Evolutionary conservation across 1,140 invertebrate species (phyloP).

Genomic region (Paramacrobiotus metropolitanus): DNA sequence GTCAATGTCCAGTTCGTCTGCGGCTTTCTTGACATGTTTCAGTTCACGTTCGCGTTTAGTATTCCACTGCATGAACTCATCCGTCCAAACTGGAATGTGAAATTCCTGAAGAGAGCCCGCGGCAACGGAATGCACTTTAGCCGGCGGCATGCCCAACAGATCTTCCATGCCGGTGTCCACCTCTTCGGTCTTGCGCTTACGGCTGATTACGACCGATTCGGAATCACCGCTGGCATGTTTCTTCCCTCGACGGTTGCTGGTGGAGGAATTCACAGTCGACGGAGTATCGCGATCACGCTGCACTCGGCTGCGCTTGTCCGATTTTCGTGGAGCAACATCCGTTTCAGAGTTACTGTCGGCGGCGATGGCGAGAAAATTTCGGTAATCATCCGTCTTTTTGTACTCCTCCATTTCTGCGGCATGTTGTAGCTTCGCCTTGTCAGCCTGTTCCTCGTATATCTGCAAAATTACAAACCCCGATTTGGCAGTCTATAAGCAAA

Average conservation of each 20-base stretch:
- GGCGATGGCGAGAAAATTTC: not conserved
- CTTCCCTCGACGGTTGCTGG: not conserved
- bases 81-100: not conserved
- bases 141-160: not conserved
- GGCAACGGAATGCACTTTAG: not conserved
- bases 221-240: not conserved
- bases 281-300: not conserved
- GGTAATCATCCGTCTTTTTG: not conserved
- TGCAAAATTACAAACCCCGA: not conserved
- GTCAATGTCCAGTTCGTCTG: not conserved
- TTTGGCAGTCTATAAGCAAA: constrained; percentile 6
- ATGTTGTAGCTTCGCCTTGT: not conserved
- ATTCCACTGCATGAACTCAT: not conserved
- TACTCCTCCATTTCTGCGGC: not conserved
- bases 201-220: not conserved
- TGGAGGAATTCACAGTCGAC: not conserved
- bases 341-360: not conserved
- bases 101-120: not conserved
- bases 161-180: too few relatives aligned
- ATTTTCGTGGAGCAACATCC: not conserved
- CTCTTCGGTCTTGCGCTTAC: not conserved
- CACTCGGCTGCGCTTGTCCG: not conserved
- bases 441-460: not conserved
- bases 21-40: not conserved
- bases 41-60: not conserved